Percentiles rank a stretch among this genome's conserved stretches.
These are phyloP conservation scores for Perca flavescens DNA, from an alignment of 2,113 vertebrate genomes.

Conservation along the genomic window DNA sequence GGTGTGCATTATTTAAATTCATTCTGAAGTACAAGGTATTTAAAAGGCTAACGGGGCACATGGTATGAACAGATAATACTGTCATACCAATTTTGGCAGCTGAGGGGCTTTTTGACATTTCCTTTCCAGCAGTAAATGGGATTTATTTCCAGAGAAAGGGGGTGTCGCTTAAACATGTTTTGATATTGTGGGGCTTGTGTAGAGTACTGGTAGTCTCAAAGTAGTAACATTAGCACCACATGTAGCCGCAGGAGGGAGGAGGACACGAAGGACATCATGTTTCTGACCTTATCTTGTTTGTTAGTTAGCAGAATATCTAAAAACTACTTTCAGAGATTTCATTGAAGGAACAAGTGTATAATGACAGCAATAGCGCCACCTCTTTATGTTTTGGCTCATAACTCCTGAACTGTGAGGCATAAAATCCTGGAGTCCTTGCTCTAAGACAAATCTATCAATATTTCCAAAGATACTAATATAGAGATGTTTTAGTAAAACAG, in stretches of 20 bases:
- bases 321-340: not conserved
- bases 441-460: not conserved
- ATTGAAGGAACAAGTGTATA: not conserved
- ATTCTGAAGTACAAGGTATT: constrained; percentile 16
- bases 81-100: constrained; percentile 5
- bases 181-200: constrained; percentile 16
- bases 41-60: constrained; percentile 23
- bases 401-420: not conserved
- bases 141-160: constrained; percentile 22
- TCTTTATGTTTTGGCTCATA: not conserved
- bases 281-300: not conserved
- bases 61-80: constrained; percentile 28
- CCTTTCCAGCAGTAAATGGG: not conserved
- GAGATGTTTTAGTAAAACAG: not conserved
- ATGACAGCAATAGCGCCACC: not conserved
- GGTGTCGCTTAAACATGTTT: not conserved
- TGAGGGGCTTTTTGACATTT: constrained; percentile 18
- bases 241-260: not conserved
- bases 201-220: not conserved
- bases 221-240: not conserved
- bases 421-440: not conserved
- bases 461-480: not conserved
- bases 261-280: not conserved
- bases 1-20: constrained; percentile 18
- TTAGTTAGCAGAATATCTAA: not conserved